A percentile compares a stretch with the other conserved stretches of the same genome.
phyloP scores from a whole-genome alignment of 2,888 invertebrate species.

The Geotrupes spiniger region DNA sequence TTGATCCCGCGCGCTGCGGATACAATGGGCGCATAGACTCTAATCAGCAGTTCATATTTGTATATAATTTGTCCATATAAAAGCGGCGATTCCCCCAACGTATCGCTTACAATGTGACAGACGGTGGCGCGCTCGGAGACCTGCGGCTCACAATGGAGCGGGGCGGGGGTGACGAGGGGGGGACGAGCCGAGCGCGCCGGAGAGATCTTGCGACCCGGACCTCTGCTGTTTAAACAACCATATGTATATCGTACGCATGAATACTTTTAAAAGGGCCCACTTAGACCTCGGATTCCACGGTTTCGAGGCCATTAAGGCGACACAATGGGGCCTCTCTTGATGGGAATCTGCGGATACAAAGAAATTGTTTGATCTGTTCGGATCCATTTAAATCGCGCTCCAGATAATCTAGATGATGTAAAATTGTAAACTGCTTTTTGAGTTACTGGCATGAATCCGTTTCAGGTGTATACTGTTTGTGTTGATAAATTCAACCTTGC shows the following conservation, averaged over 20 bases:
- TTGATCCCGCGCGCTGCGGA: conserved; percentile 25
- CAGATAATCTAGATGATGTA: too few relatives aligned
- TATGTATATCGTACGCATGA: conserved; percentile 44
- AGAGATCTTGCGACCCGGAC: conserved; percentile 17
- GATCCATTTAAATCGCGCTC: too few relatives aligned
- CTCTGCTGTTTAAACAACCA: conserved; percentile 20
- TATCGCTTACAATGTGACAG: conserved; percentile 49
- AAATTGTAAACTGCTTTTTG: too few relatives aligned
- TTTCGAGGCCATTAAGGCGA: conserved; percentile 8
- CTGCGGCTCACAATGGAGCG: conserved; percentile 7
- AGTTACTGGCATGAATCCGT: too few relatives aligned
- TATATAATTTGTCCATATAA: conserved; percentile 53
- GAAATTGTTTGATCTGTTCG: too few relatives aligned
- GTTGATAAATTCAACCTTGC: too few relatives aligned
- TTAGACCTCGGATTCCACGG: neutral
- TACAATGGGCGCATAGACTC: conserved; percentile 31
- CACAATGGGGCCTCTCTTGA: conserved; percentile 13
- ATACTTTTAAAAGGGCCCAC: conserved; percentile 47
- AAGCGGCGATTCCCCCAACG: conserved; percentile 45
- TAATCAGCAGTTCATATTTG: conserved; percentile 53
- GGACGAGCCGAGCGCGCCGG: conserved; percentile 19
- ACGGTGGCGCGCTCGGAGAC: conserved; percentile 32
- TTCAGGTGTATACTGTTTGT: too few relatives aligned
- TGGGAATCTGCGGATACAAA: too few relatives aligned
- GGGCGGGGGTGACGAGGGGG: conserved; percentile 1